These are phyloP conservation scores for Mallotus villosus DNA, from an alignment of 2,797 vertebrate species.

Conservation along the genomic window DNA sequence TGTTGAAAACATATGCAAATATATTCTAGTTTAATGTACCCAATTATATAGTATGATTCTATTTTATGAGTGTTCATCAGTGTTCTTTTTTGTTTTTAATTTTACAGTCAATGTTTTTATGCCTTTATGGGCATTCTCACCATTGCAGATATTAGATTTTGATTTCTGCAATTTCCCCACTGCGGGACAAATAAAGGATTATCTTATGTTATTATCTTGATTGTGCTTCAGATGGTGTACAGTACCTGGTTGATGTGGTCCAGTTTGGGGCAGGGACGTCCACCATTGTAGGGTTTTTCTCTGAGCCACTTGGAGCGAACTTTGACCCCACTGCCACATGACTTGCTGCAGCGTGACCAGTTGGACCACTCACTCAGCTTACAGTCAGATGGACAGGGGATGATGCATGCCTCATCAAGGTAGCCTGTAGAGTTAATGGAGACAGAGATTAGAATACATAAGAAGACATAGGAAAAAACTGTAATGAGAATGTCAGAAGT, in stretches of 20 bases:
- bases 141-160: background rate
- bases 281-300: slow-evolving; percentile 85
- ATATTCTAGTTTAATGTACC: no score
- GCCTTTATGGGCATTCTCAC: background rate
- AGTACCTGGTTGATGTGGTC: slow-evolving; percentile 87
- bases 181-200: no score
- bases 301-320: slow-evolving; percentile 88
- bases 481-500: background rate
- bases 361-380: slow-evolving; percentile 91
- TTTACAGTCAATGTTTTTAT: background rate
- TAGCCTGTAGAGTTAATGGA: slow-evolving; percentile 68
- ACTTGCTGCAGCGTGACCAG: slow-evolving; percentile 88
- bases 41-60: slow-evolving; percentile 40
- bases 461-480: background rate
- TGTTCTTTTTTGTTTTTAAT: slow-evolving; percentile 17
- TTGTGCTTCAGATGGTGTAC: background rate
- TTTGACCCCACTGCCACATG: slow-evolving; percentile 86
- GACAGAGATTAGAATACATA: no score
- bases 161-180: no score
- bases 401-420: slow-evolving; percentile 88
- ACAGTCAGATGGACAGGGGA: slow-evolving; percentile 86
- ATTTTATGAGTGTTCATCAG: slow-evolving; percentile 26
- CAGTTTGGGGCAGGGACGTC: slow-evolving; percentile 84
- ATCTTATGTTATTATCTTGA: no score
- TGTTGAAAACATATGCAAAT: no score